A percentile compares a stretch with the other conserved stretches of the same genome.
Evolutionary conservation across 1,140 invertebrate species (phyloP).

Genomic region (Eulimnadia texana): DNA sequence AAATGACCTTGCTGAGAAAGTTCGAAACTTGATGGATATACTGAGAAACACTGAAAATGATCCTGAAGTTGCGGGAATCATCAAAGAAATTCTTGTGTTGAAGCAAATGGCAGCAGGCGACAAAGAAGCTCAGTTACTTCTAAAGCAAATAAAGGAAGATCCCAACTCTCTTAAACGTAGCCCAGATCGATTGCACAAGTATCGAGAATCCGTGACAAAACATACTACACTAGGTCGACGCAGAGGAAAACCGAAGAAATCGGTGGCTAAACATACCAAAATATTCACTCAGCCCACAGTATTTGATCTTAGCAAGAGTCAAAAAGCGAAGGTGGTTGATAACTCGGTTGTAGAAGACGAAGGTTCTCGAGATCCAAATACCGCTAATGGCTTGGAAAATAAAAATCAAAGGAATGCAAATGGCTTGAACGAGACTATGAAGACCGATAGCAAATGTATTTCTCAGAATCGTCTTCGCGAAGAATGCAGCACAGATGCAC

Average conservation of each 20-base stretch:
- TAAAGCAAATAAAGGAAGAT: constrained; percentile 27
- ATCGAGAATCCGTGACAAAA: neutral
- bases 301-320: constrained; percentile 18
- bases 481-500: too few relatives aligned
- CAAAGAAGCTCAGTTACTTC: constrained; percentile 36
- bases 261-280: neutral
- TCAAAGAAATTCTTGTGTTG: neutral
- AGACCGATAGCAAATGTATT: too few relatives aligned
- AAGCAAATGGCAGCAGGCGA: constrained; percentile 39
- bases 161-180: constrained; percentile 4
- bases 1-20: constrained; percentile 7
- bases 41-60: constrained; percentile 14
- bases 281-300: neutral
- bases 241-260: neutral
- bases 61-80: constrained; percentile 7
- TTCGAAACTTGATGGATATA: constrained; percentile 12
- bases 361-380: neutral
- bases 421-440: too few relatives aligned
- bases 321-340: constrained; percentile 19
- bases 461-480: too few relatives aligned
- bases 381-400: neutral
- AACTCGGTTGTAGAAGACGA: constrained; percentile 19
- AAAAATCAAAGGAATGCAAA: too few relatives aligned
- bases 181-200: neutral
- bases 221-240: neutral